A percentile compares a stretch with the other conserved stretches of the same genome.
phyloP scores from a whole-genome alignment of 2,797 vertebrate species.

The Microchirus variegatus region DNA sequence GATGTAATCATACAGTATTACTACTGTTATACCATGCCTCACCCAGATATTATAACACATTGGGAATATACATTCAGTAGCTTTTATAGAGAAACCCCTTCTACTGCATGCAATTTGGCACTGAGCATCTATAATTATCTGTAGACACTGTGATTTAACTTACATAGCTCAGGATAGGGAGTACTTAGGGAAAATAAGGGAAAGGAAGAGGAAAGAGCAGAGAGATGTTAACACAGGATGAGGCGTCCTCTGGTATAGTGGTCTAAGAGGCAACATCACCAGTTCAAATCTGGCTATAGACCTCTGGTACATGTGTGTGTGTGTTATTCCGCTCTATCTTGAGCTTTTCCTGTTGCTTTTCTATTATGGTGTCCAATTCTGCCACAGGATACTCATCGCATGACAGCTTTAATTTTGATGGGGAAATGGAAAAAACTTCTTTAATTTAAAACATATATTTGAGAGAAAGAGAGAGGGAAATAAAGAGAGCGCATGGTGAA shows the following conservation, averaged over 20 bases:
- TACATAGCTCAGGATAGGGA: conserved; percentile 13
- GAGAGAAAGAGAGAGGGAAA: not conserved
- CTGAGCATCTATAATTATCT: conserved; percentile 50
- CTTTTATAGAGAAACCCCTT: conserved; percentile 29
- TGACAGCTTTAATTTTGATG: conserved; percentile 23
- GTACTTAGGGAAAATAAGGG: conserved; percentile 16
- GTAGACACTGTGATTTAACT: conserved; percentile 34
- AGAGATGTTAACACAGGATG: conserved; percentile 14
- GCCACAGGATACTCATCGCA: conserved; percentile 15
- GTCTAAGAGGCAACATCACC: not conserved
- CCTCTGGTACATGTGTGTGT: too few relatives aligned
- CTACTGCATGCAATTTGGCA: conserved; percentile 27
- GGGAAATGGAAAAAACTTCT: conserved; percentile 31
- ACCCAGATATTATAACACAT: conserved; percentile 39
- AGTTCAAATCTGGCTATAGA: not conserved
- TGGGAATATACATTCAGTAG: conserved; percentile 34
- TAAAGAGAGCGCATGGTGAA: not conserved
- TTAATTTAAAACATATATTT: conserved; percentile 22
- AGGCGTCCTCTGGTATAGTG: not conserved
- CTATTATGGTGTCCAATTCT: conserved; percentile 13
- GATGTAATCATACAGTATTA: conserved; percentile 31
- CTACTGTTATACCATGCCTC: conserved; percentile 29
- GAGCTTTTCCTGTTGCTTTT: conserved; percentile 25
- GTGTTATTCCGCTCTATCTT: too few relatives aligned
- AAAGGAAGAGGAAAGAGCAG: conserved; percentile 10